phyloP scores from a whole-genome alignment of 1,140 invertebrate genomes.

The Maniola jurtina region DNA sequence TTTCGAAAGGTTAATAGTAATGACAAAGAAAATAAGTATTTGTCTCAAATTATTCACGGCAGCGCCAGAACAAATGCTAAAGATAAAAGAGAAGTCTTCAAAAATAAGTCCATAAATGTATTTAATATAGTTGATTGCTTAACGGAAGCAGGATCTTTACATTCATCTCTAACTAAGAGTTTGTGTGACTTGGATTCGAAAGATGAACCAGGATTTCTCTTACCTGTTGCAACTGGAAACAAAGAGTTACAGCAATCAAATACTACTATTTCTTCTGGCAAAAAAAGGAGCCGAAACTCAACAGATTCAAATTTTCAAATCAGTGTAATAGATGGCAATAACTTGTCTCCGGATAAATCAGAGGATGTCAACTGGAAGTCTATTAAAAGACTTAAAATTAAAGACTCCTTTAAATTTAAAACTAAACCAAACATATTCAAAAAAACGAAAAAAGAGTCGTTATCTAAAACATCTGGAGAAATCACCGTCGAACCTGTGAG shows the following conservation, averaged over 20 bases:
- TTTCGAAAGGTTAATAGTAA: slow-evolving; percentile 47
- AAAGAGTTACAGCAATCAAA: slow-evolving; percentile 69
- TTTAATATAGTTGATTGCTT: slow-evolving; percentile 73
- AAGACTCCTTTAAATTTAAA: slow-evolving; percentile 78
- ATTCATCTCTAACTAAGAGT: slow-evolving; percentile 72
- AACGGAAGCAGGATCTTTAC: slow-evolving; percentile 64
- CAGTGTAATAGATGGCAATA: slow-evolving; percentile 53
- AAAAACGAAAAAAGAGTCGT: slow-evolving; percentile 68
- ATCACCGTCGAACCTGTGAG: slow-evolving; percentile 66
- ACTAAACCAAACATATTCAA: slow-evolving; percentile 73
- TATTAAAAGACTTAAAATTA: slow-evolving; percentile 76
- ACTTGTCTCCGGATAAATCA: slow-evolving; percentile 65
- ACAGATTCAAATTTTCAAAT: slow-evolving; percentile 75
- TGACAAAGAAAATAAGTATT: slow-evolving; percentile 66
- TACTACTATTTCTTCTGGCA: slow-evolving; percentile 69
- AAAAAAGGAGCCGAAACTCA: slow-evolving; percentile 75
- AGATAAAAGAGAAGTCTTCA: slow-evolving; percentile 74
- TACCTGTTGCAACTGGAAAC: slow-evolving; percentile 52
- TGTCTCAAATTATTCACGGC: slow-evolving; percentile 45
- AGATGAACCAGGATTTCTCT: slow-evolving; percentile 58
- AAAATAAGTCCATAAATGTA: slow-evolving; percentile 73
- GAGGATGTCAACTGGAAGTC: slow-evolving; percentile 76
- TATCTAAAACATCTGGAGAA: slow-evolving; percentile 60
- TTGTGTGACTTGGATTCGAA: slow-evolving; percentile 69
- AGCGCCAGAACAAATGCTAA: slow-evolving; percentile 48